Percentiles rank a stretch among this genome's conserved stretches.
Conservation (phyloP, 2,888 invertebrate species). For the Drosophila merina region DNA sequence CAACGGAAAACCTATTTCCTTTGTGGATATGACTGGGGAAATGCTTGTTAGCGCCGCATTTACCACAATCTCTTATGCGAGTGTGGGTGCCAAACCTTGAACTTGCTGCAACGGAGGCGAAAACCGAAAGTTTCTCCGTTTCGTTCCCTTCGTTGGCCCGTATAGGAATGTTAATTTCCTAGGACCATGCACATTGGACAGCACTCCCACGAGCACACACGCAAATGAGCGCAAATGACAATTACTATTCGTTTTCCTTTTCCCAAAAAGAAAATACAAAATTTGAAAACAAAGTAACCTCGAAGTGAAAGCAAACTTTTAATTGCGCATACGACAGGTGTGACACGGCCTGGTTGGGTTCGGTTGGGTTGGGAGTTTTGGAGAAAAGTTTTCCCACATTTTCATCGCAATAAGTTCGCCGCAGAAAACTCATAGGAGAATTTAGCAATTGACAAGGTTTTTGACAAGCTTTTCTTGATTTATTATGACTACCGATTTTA, state of each 20-base stretch:
- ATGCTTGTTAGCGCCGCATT: conserved; percentile 69
- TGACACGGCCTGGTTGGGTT: conserved; percentile 23
- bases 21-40: conserved; percentile 72
- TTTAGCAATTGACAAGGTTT: conserved; percentile 49
- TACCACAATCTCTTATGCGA: conserved; percentile 34
- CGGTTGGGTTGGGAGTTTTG: conserved; percentile 11
- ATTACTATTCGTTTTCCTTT: conserved; percentile 45
- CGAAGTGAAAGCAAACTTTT: conserved; percentile 57
- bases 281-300: conserved; percentile 2
- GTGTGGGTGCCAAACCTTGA: conserved; percentile 58
- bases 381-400: conserved; percentile 25
- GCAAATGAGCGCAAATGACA: conserved; percentile 63
- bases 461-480: conserved; percentile 15
- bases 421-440: conserved; percentile 22
- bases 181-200: conserved; percentile 13
- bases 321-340: conserved; percentile 71
- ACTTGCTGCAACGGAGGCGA: conserved; percentile 53
- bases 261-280: conserved; percentile 18
- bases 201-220: conserved; percentile 33
- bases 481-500: conserved; percentile 54
- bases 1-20: conserved; percentile 75
- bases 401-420: conserved; percentile 43
- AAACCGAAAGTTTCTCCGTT: conserved; percentile 13
- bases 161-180: conserved; percentile 63
- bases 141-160: not conserved